phyloP scores from a whole-genome alignment of 1,140 invertebrate species.

The Paralvinella palmiformis region DNA sequence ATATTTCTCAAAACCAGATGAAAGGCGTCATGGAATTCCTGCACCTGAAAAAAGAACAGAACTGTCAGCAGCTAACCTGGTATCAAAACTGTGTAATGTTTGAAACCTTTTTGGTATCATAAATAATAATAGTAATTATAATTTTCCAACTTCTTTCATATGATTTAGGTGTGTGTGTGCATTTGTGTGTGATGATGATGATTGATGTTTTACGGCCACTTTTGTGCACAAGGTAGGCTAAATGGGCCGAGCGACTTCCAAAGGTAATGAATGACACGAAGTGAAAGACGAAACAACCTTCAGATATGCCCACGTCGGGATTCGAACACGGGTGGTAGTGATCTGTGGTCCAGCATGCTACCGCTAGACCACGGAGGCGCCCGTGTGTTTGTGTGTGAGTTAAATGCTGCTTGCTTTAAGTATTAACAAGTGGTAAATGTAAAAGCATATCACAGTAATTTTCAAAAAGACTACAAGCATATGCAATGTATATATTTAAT shows the following conservation, averaged over 20 bases:
- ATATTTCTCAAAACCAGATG: slow-evolving; percentile 44
- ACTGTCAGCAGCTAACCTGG: not conserved
- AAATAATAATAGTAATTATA: not conserved
- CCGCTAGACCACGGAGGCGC: too few relatives aligned
- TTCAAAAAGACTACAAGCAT: not conserved
- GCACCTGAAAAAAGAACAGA: slow-evolving; percentile 29
- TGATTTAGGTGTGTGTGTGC: not conserved
- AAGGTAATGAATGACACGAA: too few relatives aligned
- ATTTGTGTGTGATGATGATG: too few relatives aligned
- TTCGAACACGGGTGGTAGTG: too few relatives aligned
- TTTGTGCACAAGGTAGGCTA: too few relatives aligned
- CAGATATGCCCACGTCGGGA: too few relatives aligned
- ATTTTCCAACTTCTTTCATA: not conserved
- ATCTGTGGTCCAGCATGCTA: too few relatives aligned
- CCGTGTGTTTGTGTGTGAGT: not conserved
- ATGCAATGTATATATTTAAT: not conserved
- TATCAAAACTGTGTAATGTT: not conserved
- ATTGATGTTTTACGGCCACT: too few relatives aligned
- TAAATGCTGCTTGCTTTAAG: not conserved
- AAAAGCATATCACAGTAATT: not conserved
- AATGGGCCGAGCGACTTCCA: too few relatives aligned
- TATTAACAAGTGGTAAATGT: not conserved
- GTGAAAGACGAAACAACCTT: too few relatives aligned
- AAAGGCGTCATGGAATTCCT: slow-evolving; percentile 39
- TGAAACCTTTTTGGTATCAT: not conserved